Percentiles rank a stretch among this genome's conserved stretches.
Conservation (phyloP, 2,797 vertebrate species). For the Naso thynnoides region DNA sequence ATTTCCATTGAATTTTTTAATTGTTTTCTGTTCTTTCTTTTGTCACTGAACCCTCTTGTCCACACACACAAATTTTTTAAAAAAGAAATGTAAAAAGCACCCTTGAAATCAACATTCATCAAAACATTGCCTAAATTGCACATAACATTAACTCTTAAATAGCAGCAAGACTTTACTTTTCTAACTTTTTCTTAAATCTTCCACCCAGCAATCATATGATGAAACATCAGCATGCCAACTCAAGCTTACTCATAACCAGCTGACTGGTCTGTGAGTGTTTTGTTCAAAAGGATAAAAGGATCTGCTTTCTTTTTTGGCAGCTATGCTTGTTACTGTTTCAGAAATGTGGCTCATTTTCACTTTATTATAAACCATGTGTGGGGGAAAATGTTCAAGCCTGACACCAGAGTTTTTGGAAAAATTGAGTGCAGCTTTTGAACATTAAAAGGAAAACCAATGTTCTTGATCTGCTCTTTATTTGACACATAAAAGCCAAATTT, state of each 20-base stretch:
- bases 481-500: not conserved
- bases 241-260: constrained; percentile 1
- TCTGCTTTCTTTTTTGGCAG: not conserved
- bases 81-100: too few species aligned
- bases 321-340: not conserved
- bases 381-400: not conserved
- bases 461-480: not conserved
- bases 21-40: too few species aligned
- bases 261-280: not conserved
- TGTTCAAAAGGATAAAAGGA: not conserved
- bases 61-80: too few species aligned
- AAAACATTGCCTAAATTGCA: not conserved
- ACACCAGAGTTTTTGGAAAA: not conserved
- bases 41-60: too few species aligned
- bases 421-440: not conserved
- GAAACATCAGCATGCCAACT: constrained; percentile 2
- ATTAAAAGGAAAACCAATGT: not conserved
- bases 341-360: constrained; percentile 4
- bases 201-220: not conserved
- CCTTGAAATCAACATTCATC: not conserved
- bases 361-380: not conserved
- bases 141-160: not conserved
- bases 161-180: not conserved
- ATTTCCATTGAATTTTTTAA: too few species aligned
- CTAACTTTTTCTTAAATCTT: not conserved